phyloP scores from a whole-genome alignment of 2,113 vertebrate species.

The Cairina moschata region DNA sequence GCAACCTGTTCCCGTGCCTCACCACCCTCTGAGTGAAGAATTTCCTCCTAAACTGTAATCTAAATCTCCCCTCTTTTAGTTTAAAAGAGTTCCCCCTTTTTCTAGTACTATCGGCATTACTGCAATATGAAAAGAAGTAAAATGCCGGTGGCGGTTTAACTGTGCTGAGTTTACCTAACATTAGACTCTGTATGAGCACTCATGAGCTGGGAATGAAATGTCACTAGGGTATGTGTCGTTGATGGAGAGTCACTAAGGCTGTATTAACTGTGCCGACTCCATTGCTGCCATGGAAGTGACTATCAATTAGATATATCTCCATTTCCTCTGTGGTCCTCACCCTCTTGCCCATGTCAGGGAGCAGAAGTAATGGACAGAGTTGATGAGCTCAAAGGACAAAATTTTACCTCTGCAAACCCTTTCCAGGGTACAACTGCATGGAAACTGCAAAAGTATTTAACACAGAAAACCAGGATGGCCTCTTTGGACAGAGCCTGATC shows the following conservation, averaged over 20 bases:
- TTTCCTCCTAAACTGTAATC: too few relatives aligned
- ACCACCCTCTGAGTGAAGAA: too few relatives aligned
- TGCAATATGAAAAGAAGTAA: neutral
- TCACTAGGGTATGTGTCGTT: neutral
- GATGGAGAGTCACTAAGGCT: neutral
- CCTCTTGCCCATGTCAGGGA: neutral
- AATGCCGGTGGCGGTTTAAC: neutral
- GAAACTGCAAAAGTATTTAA: conserved; percentile 37
- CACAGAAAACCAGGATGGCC: neutral
- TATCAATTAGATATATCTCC: neutral
- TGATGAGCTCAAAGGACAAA: conserved; percentile 2
- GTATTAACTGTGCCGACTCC: neutral
- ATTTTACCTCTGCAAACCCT: neutral
- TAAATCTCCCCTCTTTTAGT: too few relatives aligned
- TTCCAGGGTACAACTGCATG: neutral
- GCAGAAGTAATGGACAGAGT: neutral
- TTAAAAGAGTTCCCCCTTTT: too few relatives aligned
- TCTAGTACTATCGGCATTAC: neutral
- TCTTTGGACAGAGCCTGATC: neutral
- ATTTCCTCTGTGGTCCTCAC: neutral
- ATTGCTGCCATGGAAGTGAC: neutral
- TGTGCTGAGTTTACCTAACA: neutral
- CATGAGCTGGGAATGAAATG: neutral
- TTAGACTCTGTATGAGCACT: neutral
- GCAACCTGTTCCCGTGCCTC: too few relatives aligned